Conservation (phyloP, 2,888 invertebrate species). For the Pyrrhia umbra region DNA sequence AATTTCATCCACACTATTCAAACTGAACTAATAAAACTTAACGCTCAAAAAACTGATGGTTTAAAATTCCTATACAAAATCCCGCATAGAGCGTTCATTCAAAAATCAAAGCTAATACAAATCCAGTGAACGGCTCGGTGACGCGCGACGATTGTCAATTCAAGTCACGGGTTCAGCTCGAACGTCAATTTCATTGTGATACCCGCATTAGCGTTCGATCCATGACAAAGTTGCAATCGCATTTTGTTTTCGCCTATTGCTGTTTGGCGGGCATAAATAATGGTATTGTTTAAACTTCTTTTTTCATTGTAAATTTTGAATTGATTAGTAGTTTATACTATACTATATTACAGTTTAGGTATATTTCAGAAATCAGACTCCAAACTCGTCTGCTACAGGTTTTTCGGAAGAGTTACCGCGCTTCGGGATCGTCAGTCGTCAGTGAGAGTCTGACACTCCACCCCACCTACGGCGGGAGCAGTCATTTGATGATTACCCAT, state of each 20-base stretch:
- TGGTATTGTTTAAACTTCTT: too few species aligned
- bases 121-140: neutral
- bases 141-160: slow-evolving; percentile 4
- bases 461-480: too few species aligned
- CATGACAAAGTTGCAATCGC: neutral
- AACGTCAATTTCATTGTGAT: slow-evolving; percentile 1
- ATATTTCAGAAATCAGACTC: too few species aligned
- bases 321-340: too few species aligned
- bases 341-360: too few species aligned
- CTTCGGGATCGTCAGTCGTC: too few species aligned
- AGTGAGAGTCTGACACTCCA: too few species aligned
- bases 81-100: neutral
- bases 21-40: neutral
- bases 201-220: neutral
- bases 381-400: too few species aligned
- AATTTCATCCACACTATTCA: neutral
- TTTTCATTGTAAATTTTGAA: too few species aligned
- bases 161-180: neutral
- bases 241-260: neutral
- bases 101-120: neutral
- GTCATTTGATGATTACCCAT: too few species aligned
- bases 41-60: neutral
- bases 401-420: too few species aligned
- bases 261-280: neutral
- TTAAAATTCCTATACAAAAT: neutral